Conservation (phyloP, 92 coral and sea anemone species). For the Micromussa lordhowensis region DNA sequence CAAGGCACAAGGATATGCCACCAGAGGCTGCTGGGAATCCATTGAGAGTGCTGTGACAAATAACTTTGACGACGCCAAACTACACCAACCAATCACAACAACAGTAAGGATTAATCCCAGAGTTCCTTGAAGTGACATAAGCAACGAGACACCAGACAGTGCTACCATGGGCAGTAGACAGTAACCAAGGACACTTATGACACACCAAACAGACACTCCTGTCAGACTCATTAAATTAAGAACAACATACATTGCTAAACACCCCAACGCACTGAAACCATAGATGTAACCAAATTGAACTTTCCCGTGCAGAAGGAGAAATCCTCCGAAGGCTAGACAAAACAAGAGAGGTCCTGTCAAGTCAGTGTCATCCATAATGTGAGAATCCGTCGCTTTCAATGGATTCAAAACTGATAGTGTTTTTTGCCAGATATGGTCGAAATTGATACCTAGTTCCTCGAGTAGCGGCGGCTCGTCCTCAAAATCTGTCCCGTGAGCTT, state of each 20-base stretch:
- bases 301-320: conserved; percentile 92
- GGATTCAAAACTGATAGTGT: conserved; percentile 97
- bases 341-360: conserved; percentile 94
- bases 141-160: conserved; percentile 80
- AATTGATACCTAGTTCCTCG: conserved; percentile 95
- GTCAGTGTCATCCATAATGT: conserved; percentile 99
- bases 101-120: conserved; percentile 81
- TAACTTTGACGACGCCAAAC: conserved; percentile 93
- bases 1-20: conserved; percentile 98
- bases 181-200: conserved; percentile 92
- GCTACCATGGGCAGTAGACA: conserved; percentile 95
- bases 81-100: conserved; percentile 95
- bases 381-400: conserved; percentile 82
- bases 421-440: conserved; percentile 96
- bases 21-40: conserved; percentile 96
- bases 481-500: conserved; percentile 86
- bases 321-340: conserved; percentile 96
- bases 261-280: conserved; percentile 91
- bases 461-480: conserved; percentile 95
- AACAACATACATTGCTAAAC: conserved; percentile 89
- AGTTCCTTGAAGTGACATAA: conserved; percentile 87
- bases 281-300: conserved; percentile 95
- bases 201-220: conserved; percentile 92
- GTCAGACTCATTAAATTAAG: conserved; percentile 96
- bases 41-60: conserved; percentile 94